These are phyloP conservation scores for Drosophila neonasuta DNA, from an alignment of 2,888 invertebrate species.

Conservation along the genomic window DNA sequence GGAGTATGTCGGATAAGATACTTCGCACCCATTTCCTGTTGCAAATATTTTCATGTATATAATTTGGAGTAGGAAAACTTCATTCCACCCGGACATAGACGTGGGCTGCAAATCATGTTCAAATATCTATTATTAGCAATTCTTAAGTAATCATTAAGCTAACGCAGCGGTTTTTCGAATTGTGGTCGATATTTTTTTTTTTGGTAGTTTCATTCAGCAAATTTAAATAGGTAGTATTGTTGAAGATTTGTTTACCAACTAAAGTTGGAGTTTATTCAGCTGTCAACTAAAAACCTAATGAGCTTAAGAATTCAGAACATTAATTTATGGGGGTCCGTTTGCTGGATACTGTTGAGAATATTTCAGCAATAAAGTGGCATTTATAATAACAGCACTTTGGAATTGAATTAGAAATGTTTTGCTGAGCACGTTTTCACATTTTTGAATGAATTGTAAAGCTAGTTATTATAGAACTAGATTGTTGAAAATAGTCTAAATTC, in stretches of 20 bases:
- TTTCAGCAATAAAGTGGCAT: neutral
- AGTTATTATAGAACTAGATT: too few species aligned
- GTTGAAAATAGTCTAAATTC: too few species aligned
- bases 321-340: neutral
- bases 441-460: too few species aligned
- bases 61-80: conserved; percentile 1
- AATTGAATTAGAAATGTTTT: neutral
- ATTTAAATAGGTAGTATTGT: neutral
- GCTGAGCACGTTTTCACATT: neutral
- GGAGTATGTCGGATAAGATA: conserved; percentile 48
- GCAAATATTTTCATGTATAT: neutral
- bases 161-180: neutral
- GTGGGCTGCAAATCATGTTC: conserved; percentile 7
- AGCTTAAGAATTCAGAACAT: neutral
- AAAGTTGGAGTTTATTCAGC: neutral
- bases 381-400: neutral
- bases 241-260: neutral
- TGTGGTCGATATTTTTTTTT: neutral
- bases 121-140: conserved; percentile 3
- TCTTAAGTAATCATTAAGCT: conserved; percentile 3
- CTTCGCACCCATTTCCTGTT: conserved; percentile 25
- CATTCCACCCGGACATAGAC: conserved; percentile 19
- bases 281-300: neutral
- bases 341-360: neutral
- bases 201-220: neutral